Conservation (phyloP, 2,888 invertebrate genomes). For the Macaria notata region DNA sequence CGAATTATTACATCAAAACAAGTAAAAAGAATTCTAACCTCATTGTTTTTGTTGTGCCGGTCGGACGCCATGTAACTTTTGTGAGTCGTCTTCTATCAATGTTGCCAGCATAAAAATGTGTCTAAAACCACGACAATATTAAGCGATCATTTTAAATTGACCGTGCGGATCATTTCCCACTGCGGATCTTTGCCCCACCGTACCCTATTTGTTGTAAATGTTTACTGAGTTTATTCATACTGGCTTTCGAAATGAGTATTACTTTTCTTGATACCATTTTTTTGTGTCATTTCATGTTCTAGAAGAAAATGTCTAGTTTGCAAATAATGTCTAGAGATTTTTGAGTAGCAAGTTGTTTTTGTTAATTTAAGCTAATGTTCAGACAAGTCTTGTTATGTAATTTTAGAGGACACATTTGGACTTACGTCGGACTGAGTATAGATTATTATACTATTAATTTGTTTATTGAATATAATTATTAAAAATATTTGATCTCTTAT, state of each 20-base stretch:
- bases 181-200: no score
- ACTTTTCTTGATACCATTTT: constrained; percentile 35
- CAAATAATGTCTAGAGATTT: constrained; percentile 28
- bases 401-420: constrained; percentile 64
- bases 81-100: no score
- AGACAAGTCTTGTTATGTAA: constrained; percentile 58
- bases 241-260: constrained; percentile 26
- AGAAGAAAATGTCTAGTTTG: neutral
- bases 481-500: constrained; percentile 29
- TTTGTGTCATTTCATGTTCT: neutral
- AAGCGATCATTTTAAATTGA: no score
- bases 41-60: no score
- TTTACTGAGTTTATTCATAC: constrained; percentile 12
- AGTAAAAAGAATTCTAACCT: no score
- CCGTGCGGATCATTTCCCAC: no score
- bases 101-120: no score
- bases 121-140: no score
- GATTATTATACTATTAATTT: constrained; percentile 63
- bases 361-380: constrained; percentile 51
- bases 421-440: constrained; percentile 76
- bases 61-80: no score
- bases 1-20: no score
- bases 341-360: constrained; percentile 32
- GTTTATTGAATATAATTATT: constrained; percentile 70
- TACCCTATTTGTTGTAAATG: constrained; percentile 17